Evolutionary conservation across 1,140 invertebrate genomes (phyloP).

Genomic region (Melitaea cinxia): DNA sequence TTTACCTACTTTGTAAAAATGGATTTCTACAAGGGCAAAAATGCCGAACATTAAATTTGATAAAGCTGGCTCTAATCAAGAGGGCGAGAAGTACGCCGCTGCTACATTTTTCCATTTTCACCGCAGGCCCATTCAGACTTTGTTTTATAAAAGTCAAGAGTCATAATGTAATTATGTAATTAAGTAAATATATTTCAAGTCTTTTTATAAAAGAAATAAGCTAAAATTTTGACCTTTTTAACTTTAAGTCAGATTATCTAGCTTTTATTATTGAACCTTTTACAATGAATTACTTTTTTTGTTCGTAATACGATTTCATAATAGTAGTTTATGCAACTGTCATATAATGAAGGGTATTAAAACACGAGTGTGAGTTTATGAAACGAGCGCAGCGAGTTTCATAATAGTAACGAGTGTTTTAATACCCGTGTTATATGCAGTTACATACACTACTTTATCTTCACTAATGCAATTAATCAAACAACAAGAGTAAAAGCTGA

Average conservation of each 20-base stretch:
- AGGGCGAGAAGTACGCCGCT: conserved; percentile 26
- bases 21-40: conserved; percentile 35
- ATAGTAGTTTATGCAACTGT: too few relatives aligned
- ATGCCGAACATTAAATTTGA: conserved; percentile 42
- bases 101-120: conserved; percentile 28
- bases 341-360: too few relatives aligned
- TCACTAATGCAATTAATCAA: too few relatives aligned
- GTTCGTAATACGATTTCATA: too few relatives aligned
- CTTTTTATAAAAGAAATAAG: background rate
- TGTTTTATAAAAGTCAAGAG: conserved; percentile 19
- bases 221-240: background rate
- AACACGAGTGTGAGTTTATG: too few relatives aligned
- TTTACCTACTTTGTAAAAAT: conserved; percentile 41
- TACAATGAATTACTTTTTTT: too few relatives aligned
- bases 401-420: too few relatives aligned
- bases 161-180: conserved; percentile 16
- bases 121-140: conserved; percentile 12
- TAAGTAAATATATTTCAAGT: background rate
- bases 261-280: too few relatives aligned
- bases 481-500: too few relatives aligned
- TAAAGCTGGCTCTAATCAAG: conserved; percentile 42
- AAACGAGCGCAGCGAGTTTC: too few relatives aligned
- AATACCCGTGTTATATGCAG: too few relatives aligned
- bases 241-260: background rate
- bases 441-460: too few relatives aligned